A percentile compares a stretch with the other conserved stretches of the same genome.
Evolutionary conservation across 2,888 invertebrate species (phyloP).

Genomic region (Coleophora deauratella): DNA sequence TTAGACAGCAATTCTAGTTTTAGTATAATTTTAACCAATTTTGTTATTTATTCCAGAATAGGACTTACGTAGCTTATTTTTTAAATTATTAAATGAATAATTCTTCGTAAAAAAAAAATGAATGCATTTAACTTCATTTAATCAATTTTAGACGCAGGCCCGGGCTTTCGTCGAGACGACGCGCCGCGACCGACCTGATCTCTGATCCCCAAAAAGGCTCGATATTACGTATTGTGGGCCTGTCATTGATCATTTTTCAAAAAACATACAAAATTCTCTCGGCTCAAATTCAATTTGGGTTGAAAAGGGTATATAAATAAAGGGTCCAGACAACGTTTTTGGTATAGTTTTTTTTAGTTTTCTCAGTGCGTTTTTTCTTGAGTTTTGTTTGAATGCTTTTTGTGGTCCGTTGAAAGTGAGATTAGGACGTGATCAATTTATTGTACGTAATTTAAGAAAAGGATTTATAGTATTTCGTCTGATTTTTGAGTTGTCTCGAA

Average conservation of each 20-base stretch:
- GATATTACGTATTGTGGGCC: constrained; percentile 60
- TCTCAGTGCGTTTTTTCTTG: constrained; percentile 14
- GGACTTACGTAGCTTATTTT: too few relatives aligned
- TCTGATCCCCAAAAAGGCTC: constrained; percentile 34
- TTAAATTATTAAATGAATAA: too few relatives aligned
- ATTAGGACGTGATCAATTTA: constrained; percentile 1
- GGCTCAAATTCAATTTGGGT: constrained; percentile 45
- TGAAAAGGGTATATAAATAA: constrained; percentile 33
- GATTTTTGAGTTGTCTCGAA: too few relatives aligned
- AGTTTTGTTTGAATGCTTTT: constrained; percentile 1
- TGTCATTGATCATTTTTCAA: constrained; percentile 71
- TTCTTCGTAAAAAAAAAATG: too few relatives aligned
- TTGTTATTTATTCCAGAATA: too few relatives aligned
- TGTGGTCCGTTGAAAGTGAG: constrained; percentile 3
- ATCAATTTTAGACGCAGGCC: too few relatives aligned
- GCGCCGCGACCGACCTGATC: constrained; percentile 1
- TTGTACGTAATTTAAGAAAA: not conserved
- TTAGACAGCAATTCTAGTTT: too few relatives aligned
- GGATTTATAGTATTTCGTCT: too few relatives aligned
- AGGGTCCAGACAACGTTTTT: constrained; percentile 15
- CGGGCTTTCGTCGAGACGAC: too few relatives aligned
- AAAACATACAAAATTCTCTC: constrained; percentile 53
- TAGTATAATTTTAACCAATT: too few relatives aligned
- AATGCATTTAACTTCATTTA: too few relatives aligned
- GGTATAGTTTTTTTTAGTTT: constrained; percentile 19